Evolutionary conservation across 2,888 invertebrate genomes (phyloP).

Genomic region (Cosmia trapezina): DNA sequence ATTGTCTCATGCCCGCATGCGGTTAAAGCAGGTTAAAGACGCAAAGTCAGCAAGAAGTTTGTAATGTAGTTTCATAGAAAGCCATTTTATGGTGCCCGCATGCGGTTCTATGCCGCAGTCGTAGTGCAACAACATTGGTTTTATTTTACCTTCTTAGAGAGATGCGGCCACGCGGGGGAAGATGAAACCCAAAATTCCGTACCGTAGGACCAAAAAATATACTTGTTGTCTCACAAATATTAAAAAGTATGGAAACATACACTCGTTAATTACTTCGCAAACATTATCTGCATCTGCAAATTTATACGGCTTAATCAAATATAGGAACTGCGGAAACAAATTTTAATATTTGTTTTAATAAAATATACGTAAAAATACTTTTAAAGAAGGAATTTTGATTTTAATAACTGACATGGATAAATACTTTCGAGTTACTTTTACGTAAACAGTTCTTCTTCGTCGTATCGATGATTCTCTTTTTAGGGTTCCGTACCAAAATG

Average conservation of each 20-base stretch:
- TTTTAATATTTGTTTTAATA: background rate
- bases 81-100: background rate
- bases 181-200: background rate
- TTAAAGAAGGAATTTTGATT: too few species aligned
- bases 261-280: constrained; percentile 36
- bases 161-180: background rate
- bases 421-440: too few species aligned
- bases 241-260: constrained; percentile 4
- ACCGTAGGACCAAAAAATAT: background rate
- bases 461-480: too few species aligned
- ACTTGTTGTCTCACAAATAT: background rate
- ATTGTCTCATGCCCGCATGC: too few species aligned
- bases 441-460: too few species aligned
- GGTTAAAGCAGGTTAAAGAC: background rate
- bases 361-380: background rate
- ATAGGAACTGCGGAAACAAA: background rate
- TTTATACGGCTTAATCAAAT: constrained; percentile 27
- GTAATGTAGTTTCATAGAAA: background rate
- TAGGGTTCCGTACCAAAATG: too few species aligned
- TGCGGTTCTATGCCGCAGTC: background rate
- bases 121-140: background rate
- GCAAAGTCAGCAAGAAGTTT: background rate
- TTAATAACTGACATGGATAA: too few species aligned
- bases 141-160: background rate
- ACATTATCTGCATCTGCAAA: constrained; percentile 33